Percentiles rank a stretch among this genome's conserved stretches.
phyloP scores from a whole-genome alignment of 2,888 invertebrate genomes.

The Eupeodes luniger region DNA sequence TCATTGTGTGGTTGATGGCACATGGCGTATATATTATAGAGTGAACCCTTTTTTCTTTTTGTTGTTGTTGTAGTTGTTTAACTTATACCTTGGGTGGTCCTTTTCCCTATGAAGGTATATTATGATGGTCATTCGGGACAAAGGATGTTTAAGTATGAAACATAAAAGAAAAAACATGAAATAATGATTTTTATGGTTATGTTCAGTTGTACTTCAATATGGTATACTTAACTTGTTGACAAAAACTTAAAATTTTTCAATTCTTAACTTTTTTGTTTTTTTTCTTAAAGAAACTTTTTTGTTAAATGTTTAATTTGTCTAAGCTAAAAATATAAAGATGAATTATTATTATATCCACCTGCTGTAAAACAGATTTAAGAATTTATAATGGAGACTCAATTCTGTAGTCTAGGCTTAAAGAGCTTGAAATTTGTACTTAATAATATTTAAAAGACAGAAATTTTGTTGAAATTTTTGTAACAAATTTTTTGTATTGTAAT shows the following conservation, averaged over 20 bases:
- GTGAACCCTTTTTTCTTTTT: not conserved
- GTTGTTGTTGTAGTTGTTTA: not conserved
- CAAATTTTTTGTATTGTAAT: too few species aligned
- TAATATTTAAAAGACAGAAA: too few species aligned
- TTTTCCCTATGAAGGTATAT: not conserved
- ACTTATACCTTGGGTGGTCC: conserved; percentile 11
- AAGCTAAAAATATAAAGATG: too few species aligned
- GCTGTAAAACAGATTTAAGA: too few species aligned
- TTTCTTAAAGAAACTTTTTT: not conserved
- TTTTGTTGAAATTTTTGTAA: too few species aligned
- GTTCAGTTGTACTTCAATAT: not conserved
- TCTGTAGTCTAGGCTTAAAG: too few species aligned
- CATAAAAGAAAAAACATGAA: conserved; percentile 8
- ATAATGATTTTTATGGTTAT: conserved; percentile 28
- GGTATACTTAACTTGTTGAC: conserved; percentile 35
- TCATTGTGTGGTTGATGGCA: conserved; percentile 49
- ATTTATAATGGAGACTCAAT: too few species aligned
- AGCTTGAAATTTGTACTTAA: too few species aligned
- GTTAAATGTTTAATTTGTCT: too few species aligned
- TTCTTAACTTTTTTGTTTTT: not conserved
- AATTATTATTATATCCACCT: too few species aligned
- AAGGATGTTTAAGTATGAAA: conserved; percentile 20
- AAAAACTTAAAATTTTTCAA: not conserved
- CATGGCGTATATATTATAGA: not conserved
- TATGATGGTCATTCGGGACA: conserved; percentile 13